Conservation (phyloP, 2,113 vertebrate species). For the Prunella himalayana region DNA sequence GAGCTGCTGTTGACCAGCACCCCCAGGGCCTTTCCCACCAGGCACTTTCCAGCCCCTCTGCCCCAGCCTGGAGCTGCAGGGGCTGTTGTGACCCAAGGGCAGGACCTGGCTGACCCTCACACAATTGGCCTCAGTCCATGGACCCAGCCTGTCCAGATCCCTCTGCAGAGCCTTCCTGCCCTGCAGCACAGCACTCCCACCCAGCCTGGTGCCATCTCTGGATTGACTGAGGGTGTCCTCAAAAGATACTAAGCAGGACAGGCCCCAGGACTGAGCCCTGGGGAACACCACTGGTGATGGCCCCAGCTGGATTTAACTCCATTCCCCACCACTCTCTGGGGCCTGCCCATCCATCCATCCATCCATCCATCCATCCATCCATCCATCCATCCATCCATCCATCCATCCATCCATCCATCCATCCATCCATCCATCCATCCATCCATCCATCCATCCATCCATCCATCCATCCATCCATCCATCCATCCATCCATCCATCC, state of each 20-base stretch:
- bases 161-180: background rate
- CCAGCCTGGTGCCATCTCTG: background rate
- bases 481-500: background rate
- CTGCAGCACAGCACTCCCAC: background rate
- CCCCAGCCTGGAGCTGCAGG: background rate
- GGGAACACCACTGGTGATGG: background rate
- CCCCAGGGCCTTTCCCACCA: background rate
- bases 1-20: background rate
- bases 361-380: too few relatives aligned
- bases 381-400: too few relatives aligned
- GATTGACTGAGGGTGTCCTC: background rate
- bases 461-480: background rate
- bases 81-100: background rate
- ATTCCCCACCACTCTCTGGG: background rate
- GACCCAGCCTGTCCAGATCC: background rate
- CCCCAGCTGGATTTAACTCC: background rate
- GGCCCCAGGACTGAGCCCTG: background rate
- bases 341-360: background rate
- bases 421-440: too few relatives aligned
- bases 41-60: background rate
- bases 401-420: too few relatives aligned
- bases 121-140: accelerated
- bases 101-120: background rate
- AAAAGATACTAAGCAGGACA: background rate
- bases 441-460: background rate